Conservation (phyloP, 1,140 invertebrate genomes). For the Micrasema longulum region DNA sequence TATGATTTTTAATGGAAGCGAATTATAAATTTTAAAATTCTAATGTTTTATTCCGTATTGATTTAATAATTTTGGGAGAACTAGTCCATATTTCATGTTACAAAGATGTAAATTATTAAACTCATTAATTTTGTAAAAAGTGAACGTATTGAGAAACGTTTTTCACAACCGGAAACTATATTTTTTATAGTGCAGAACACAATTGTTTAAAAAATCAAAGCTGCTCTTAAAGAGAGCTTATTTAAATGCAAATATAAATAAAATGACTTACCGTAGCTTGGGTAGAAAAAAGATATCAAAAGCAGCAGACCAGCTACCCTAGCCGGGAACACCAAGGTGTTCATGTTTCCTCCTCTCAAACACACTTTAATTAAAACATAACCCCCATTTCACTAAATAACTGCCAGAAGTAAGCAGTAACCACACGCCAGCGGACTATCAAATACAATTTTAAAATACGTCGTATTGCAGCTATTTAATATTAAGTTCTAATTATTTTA, state of each 20-base stretch:
- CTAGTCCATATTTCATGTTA: too few species aligned
- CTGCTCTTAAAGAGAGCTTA: too few species aligned
- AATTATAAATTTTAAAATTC: too few species aligned
- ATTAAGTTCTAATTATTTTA: constrained; percentile 4
- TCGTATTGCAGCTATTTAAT: not conserved
- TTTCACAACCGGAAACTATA: too few species aligned
- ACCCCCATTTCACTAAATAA: constrained; percentile 30
- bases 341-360: constrained; percentile 40
- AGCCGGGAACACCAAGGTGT: constrained; percentile 28
- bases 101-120: too few species aligned
- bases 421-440: constrained; percentile 22
- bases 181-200: too few species aligned
- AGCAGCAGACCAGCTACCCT: constrained; percentile 46
- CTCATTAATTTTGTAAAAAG: too few species aligned
- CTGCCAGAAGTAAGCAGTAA: constrained; percentile 11
- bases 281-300: constrained; percentile 46
- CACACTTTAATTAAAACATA: constrained; percentile 35
- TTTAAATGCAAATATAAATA: constrained; percentile 8
- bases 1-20: too few species aligned
- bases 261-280: constrained; percentile 50
- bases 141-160: too few species aligned
- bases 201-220: too few species aligned
- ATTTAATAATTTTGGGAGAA: too few species aligned
- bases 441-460: constrained; percentile 1
- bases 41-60: too few species aligned